Evolutionary conservation across 2,888 invertebrate genomes (phyloP), one percentile per base, ranked within the genome.

Genomic region (Alloplasta piceator): DNA sequence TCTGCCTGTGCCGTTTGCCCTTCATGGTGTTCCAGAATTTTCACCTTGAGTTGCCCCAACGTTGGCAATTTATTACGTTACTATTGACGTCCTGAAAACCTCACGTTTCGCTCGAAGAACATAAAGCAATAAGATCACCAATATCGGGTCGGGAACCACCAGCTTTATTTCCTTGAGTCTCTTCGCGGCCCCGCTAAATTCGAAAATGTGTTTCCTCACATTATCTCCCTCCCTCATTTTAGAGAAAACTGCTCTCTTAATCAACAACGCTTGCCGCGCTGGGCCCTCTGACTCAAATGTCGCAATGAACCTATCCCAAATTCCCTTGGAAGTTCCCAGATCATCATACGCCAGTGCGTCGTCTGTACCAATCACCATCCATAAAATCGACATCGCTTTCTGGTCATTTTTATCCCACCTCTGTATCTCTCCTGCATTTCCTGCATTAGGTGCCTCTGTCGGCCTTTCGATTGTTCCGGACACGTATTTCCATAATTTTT

Each of bases 121-220:
- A n/a, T n/a, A n/a, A n/a, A n/a, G n/a, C n/a, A n/a, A n/a, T n/a
- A n/a, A n/a, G n/a, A n/a, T n/a, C n/a, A n/a, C n/a, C n/a, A n/a
- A n/a, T n/a, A n/a, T n/a, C n/a, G n/a, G n/a, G n/a, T n/a, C n/a
- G n/a, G n/a, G n/a, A n/a, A n/a, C n/a, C n/a, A n/a, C n/a, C n/a
- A n/a, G n/a, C n/a, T n/a, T n/a, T n/a, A n/a, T n/a, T n/a, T n/a
- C n/a, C n/a, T n/a, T n/a, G n/a, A n/a, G n/a, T n/a, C 76, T 79
- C n/a, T 83, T 83, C 1, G 78, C 84, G 1, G 82, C 60, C 4
- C 78, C 80, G 1, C 7, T 61, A 6, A 83, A 83, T n/a, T 81
- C 80, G 6, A 72, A 10, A 7, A 82, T 43, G 56, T 85, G 83
- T 56, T 84, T 82, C 38, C 73, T 67, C 39, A 84, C 50, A 36